Evolutionary conservation across 2,113 vertebrate species (phyloP), one percentile per base, ranked within the genome.

Genomic region (Bathybates hornii): DNA sequence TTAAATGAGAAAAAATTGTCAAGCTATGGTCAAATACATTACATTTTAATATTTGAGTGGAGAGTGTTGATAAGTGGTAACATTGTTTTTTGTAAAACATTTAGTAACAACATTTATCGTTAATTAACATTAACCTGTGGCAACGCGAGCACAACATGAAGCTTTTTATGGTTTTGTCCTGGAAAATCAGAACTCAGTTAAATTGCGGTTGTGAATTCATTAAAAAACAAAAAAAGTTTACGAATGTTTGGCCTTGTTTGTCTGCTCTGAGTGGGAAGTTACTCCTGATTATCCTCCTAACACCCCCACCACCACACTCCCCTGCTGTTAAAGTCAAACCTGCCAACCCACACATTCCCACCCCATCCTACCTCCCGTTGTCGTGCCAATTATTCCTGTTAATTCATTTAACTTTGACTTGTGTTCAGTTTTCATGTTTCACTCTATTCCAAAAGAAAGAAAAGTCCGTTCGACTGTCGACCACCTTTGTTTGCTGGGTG

Each of bases 171-270:
- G 43, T 1, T 32, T 50, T 50, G 3, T 78, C 16, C 16, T 0
- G 0, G 10, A 76, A 76, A 76, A 32, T 78, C 73, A 78, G 45
- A 76, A 0, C 43, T 76, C 9, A 0, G 24, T 12, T 76, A 76
- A 48, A 17, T 5, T 76, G 71, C 48, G 13, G 7, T 41, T 45
- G 19, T 6, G 21, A 73, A 73, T 73, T 41, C 2, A 7, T 48
- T 17, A 36, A 36, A 66, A 66, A 17, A 4, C 9, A 5, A 0
- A 76, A 76, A 29, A 5, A 0, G 16, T 50, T 32, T 0, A 10
- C 1, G 1, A 45, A 29, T 0, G 4, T 48, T 32, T 29, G 43
- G 0, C 24, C 16, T 12, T 48, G 71, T 48, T 78, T 78, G 43
- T 48, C 24, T 76, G 43, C 71, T 76, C 16, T 1, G 43, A 48